Evolutionary conservation across 2,113 vertebrate genomes (phyloP), one percentile per base, ranked within the genome.

Genomic region (Scopus umbretta): DNA sequence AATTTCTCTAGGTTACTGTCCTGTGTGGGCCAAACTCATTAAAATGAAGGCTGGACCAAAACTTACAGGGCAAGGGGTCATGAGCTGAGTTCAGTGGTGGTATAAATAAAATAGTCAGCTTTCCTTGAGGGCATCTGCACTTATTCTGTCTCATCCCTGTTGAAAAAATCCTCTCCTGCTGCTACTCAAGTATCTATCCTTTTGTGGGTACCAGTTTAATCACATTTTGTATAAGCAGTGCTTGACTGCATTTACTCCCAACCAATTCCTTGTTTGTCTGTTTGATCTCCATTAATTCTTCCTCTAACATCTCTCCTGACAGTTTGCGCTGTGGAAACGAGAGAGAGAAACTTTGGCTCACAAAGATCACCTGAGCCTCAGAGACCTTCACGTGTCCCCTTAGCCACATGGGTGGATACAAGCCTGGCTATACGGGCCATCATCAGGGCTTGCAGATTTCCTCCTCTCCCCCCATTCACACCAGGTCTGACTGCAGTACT

Each of bases 391-490:
- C 0, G 4, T 1, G 3, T 40, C 25, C 72, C 47, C 22, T 30
- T 45, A 17, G 29, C 34, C 36, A 2, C 0, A 0, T 8, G 36
- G 45, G 4, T 2, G 7, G 18, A 23, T 16, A 25, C 16, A 13
- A 49, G 32, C 25, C 50, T 61, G 32, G 8, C 32, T 68, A 1
- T 8, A 50, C 0, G 4, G 6, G 8, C 32, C 32, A 25, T 4
- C 1, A 0, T 17, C 42, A 25, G 23, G 14, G 22, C 49, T 52
- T 53, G 20, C 32, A 71, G 36, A 8, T 50, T 84, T 91, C 40
- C 25, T 84, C 18, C 36, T 45, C 50, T 80, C 23, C 16, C 21
- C 18, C 1, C 21, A 6, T 15, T 71, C 62, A 45, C 32, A 55
- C 9, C 1, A 1, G 21, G 16, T 66, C 56, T 40, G 15, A 80